These are phyloP conservation scores for Hyposoter didymator DNA, from an alignment of 2,888 invertebrate species.

Conservation along the genomic window DNA sequence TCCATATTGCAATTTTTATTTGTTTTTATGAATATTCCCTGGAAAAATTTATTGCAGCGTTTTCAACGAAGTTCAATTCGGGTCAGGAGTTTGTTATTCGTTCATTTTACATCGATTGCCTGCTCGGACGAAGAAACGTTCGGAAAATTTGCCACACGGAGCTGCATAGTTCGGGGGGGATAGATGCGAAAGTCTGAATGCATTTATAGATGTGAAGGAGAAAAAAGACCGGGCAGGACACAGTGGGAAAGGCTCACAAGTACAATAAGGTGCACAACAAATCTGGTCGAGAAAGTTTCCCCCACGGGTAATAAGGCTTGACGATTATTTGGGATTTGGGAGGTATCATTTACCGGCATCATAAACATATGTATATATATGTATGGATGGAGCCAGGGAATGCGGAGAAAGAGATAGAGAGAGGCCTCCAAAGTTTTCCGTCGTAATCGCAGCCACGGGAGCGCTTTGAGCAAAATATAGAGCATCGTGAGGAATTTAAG, in stretches of 20 bases:
- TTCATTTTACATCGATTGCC: not conserved
- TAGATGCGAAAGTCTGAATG: not conserved
- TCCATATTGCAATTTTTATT: not conserved
- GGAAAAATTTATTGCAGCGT: not conserved
- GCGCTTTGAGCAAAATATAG: conserved; percentile 57
- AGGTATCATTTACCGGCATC: conserved; percentile 60
- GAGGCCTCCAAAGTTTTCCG: conserved; percentile 53
- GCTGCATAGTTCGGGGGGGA: conserved; percentile 17
- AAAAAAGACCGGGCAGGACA: not conserved
- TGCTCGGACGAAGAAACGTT: not conserved
- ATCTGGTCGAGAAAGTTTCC: conserved; percentile 44
- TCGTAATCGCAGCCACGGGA: conserved; percentile 66
- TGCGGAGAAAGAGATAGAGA: conserved; percentile 27
- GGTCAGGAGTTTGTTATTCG: not conserved
- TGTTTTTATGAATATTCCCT: not conserved
- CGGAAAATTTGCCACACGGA: conserved; percentile 14
- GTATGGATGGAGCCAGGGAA: not conserved
- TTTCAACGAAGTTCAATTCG: not conserved
- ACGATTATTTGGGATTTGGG: conserved; percentile 68
- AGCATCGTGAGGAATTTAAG: conserved; percentile 55
- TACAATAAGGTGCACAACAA: conserved; percentile 59
- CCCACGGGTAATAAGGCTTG: conserved; percentile 64
- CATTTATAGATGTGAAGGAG: not conserved
- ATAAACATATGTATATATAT: conserved; percentile 18
- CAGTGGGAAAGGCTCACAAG: conserved; percentile 1